Base-by-base conservation (phyloP, 2,888 invertebrate genomes). In the Antitype chi region DNA sequence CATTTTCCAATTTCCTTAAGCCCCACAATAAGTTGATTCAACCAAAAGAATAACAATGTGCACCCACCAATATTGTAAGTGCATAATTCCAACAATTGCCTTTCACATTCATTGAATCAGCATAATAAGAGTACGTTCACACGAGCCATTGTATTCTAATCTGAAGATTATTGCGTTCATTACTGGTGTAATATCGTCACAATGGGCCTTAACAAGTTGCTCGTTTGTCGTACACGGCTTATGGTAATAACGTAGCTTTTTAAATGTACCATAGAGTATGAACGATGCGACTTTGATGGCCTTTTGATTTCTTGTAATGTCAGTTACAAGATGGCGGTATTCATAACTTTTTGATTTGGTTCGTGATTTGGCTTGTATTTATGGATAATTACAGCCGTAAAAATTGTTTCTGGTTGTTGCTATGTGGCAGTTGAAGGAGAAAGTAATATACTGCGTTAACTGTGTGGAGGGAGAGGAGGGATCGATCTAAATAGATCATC, bases 131-230 rank as follows among this genome's bases (percentile, higher is more conserved):
- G 85, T 80, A 69, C 83, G 76, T 84, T 85, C 86, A 88, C 81
- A 83, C 81, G 73, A 67, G 32, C 87, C 81, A 90, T 91, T 91
- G 91, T 91, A 90, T 90, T 90, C 85, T 91, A 91, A 92, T 91
- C 82, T 79, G 80, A 78, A 85, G 86, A 89, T 90, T 85, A 90
- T 87, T 88, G 86, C 82, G 82, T 81, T 86, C 85, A 87, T 88
- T 89, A 82, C 80, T 70, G 70, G 66, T 72, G 84, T 91, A 88
- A 90, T 90, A 76, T 80, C 74, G 70, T 79, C 81, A 91, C 91
- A 91, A 91, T 89, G 83, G 82, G 72, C 74, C 76, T 81, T 89
- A 89, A 89, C 88, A 86, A 88, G 82, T 74, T 52, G 63, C 78
- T 84, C 83, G 80, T 82, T 83, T 80, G 82, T 85, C 63, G 82